A percentile compares a stretch with the other conserved stretches of the same genome.
Conservation (phyloP, 30 jellyfish, hydroid and myxozoan genomes). For the Mastigias papua region DNA sequence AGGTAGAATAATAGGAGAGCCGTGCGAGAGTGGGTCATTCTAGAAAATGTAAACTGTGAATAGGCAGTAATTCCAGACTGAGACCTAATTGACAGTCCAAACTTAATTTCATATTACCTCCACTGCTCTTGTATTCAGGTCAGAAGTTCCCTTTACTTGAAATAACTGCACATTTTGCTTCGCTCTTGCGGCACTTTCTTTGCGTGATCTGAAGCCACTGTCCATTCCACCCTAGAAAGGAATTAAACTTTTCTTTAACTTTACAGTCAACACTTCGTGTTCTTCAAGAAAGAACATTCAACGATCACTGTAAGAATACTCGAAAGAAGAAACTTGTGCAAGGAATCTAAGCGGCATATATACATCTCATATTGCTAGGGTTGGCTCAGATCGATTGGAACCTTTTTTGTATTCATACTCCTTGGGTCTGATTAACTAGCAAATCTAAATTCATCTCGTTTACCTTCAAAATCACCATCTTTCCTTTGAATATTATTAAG, state of each 20-base stretch:
- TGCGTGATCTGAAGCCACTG: constrained; percentile 85
- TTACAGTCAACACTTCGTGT: too few species aligned
- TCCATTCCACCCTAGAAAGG: constrained; percentile 93
- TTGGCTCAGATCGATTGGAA: too few species aligned
- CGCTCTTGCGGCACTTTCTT: constrained; percentile 66
- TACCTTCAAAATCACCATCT: constrained; percentile 91
- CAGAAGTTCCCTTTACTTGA: constrained; percentile 94
- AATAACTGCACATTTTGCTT: constrained; percentile 80
- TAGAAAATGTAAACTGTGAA: too few species aligned
- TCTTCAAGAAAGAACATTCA: too few species aligned
- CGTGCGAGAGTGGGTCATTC: too few species aligned
- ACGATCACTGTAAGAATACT: too few species aligned
- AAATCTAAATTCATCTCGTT: background rate
- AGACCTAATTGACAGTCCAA: background rate
- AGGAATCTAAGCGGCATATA: too few species aligned
- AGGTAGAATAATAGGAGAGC: too few species aligned
- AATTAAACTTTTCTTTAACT: background rate
- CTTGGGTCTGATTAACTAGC: background rate
- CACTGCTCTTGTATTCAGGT: constrained; percentile 96
- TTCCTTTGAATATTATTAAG: constrained; percentile 80
- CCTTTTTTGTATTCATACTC: too few species aligned
- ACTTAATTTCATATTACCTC: constrained; percentile 60
- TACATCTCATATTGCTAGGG: too few species aligned
- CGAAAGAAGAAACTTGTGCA: too few species aligned
- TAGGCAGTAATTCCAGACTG: too few species aligned